Base-by-base conservation (phyloP, 2,888 invertebrate species). In the Pterobdella sp. region DNA sequence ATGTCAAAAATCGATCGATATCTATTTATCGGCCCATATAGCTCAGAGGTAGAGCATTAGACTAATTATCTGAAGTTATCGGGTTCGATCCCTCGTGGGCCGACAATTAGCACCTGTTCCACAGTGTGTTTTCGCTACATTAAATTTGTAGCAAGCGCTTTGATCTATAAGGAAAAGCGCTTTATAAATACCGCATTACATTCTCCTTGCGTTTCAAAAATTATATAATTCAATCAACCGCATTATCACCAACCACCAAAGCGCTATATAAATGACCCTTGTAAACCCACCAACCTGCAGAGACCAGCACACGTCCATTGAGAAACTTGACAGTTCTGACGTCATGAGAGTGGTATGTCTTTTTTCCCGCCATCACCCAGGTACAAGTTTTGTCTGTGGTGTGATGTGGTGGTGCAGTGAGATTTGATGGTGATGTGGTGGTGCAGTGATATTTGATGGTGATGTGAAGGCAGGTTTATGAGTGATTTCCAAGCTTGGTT, bases 301-400 rank as follows among this genome's bases (percentile, higher is more conserved):
- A 49, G 26, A 49, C 69, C 7, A 69, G 49, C 0, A 42, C 32
- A 1, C 32, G 14, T 0, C 42, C 56, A 4, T 29, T 14, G 29
- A 69, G 29, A 26, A 69, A 69, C 32, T 49, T 18, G 29, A 69
- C 52, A 14, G 49, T 14, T 32, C 52, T 69, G 52, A 69, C 69
- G 32, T 69, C 69, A 52, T 42, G 42, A 14, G 26, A 29, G 34
- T 69, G 69, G 52, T 69, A 52, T 31, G 29, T 42, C 60, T 26
- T 56, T 52, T 69, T 69, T 42, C 52, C 65, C 52, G 69, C 69
- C 69, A 52, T 69, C 35, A 65, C 65, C 65, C 65, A 65, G 2
- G 65, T 32, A 26, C 14, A 26, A 26, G 63, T 18, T 49, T 14
- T 60, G 60, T 60, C 31, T 26, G 29, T 31, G 31, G 3, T n/a